A percentile compares a stretch with the other conserved stretches of the same genome.
Evolutionary conservation across 2,888 invertebrate species (phyloP).

Genomic region (Lepas anatifera): DNA sequence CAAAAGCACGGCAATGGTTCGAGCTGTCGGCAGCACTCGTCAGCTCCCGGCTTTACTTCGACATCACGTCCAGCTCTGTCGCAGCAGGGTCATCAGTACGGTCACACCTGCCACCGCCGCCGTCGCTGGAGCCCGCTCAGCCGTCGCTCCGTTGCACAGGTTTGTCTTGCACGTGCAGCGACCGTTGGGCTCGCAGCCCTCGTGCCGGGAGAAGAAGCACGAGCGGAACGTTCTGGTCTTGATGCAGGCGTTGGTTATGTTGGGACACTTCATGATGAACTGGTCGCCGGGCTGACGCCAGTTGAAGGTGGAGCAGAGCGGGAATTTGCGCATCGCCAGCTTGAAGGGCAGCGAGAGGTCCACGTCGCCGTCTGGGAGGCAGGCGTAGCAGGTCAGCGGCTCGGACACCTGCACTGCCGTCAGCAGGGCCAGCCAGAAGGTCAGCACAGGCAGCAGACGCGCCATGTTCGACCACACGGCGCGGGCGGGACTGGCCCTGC

Average conservation of each 20-base stretch:
- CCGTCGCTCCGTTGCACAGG: neutral
- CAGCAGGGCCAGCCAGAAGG: neutral
- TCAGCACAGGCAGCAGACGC: neutral
- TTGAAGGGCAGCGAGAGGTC: neutral
- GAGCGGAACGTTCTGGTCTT: neutral
- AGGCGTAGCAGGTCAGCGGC: neutral
- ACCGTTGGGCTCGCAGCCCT: neutral
- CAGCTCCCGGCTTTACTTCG: too few species aligned
- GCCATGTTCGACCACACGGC: neutral
- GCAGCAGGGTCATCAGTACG: too few species aligned
- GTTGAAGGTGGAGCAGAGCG: neutral
- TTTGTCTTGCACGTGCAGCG: neutral
- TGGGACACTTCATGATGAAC: neutral
- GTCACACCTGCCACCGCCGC: too few species aligned
- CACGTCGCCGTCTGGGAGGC: neutral
- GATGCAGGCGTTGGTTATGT: neutral
- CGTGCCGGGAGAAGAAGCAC: neutral
- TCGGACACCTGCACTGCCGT: neutral
- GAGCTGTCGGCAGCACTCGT: too few species aligned
- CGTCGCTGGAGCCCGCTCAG: neutral
- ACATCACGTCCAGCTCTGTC: too few species aligned
- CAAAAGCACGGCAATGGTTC: too few species aligned
- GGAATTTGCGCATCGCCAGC: neutral
- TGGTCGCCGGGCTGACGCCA: neutral
- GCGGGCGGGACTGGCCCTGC: neutral